A percentile compares a stretch with the other conserved stretches of the same genome.
Conservation (phyloP, 2,888 invertebrate genomes). For the Tupiocoris notatus region DNA sequence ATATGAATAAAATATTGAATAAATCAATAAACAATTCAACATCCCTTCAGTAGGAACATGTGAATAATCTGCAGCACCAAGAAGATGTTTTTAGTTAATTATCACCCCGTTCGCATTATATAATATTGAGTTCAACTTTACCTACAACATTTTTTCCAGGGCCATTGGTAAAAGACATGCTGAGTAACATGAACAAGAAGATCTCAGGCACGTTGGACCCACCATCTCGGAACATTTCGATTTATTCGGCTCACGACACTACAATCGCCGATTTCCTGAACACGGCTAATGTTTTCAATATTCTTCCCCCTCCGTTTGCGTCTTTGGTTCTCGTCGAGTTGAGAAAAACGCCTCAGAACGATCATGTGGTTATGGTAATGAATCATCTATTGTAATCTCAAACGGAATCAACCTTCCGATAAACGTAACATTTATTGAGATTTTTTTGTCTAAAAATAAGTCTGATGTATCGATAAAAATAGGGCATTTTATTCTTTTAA, state of each 20-base stretch:
- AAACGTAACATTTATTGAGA: neutral
- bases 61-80: too few relatives aligned
- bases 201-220: neutral
- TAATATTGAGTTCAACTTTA: neutral
- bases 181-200: slow-evolving; percentile 22
- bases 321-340: slow-evolving; percentile 66
- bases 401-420: neutral
- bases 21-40: too few relatives aligned
- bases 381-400: neutral
- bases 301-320: slow-evolving; percentile 65
- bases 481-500: neutral
- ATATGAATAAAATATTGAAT: neutral
- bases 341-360: slow-evolving; percentile 52
- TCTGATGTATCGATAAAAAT: neutral
- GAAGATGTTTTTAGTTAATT: too few relatives aligned
- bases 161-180: slow-evolving; percentile 47
- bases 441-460: neutral
- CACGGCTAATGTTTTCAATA: slow-evolving; percentile 65
- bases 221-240: slow-evolving; percentile 58
- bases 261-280: slow-evolving; percentile 67
- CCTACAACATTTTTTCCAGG: slow-evolving; percentile 42
- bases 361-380: slow-evolving; percentile 36
- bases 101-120: neutral
- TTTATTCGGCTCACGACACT: slow-evolving; percentile 72
- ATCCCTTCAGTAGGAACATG: too few relatives aligned